phyloP scores from a whole-genome alignment of 2,113 vertebrate species.

The Istiophorus platypterus region DNA sequence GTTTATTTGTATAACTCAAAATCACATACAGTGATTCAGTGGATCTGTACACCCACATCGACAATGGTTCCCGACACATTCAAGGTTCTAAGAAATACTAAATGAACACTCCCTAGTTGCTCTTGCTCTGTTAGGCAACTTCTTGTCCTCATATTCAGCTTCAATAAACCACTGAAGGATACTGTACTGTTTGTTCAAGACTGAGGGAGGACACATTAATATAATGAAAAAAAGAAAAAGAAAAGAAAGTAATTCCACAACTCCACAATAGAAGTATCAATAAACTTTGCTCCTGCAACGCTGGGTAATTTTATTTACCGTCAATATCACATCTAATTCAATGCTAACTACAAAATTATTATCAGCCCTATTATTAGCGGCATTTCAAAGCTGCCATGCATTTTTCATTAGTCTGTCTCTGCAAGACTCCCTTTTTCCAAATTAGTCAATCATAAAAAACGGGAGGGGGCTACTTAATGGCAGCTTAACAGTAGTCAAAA shows the following conservation, averaged over 20 bases:
- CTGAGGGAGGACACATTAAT: no score
- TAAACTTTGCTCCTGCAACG: no score
- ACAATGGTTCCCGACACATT: not conserved
- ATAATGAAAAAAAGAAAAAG: no score
- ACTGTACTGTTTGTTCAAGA: no score
- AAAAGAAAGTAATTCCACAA: no score
- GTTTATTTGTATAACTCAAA: slow-evolving; percentile 2
- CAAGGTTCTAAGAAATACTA: not conserved
- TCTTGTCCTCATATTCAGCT: not conserved
- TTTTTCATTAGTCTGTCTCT: not conserved
- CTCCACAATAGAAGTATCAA: no score
- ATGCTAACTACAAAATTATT: not conserved
- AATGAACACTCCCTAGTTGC: not conserved
- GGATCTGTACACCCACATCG: not conserved
- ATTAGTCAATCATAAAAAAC: not conserved
- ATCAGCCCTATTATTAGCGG: not conserved
- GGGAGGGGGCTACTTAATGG: not conserved
- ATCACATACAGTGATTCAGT: slow-evolving; percentile 1
- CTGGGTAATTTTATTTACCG: not conserved
- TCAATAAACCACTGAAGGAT: no score
- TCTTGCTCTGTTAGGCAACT: not conserved
- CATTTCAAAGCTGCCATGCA: not conserved
- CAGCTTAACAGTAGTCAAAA: not conserved
- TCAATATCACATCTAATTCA: slow-evolving; percentile 5
- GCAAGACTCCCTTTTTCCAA: not conserved